These are phyloP conservation scores for Seira sanloemensis DNA, from an alignment of 2,888 invertebrate species.

Conservation along the genomic window DNA sequence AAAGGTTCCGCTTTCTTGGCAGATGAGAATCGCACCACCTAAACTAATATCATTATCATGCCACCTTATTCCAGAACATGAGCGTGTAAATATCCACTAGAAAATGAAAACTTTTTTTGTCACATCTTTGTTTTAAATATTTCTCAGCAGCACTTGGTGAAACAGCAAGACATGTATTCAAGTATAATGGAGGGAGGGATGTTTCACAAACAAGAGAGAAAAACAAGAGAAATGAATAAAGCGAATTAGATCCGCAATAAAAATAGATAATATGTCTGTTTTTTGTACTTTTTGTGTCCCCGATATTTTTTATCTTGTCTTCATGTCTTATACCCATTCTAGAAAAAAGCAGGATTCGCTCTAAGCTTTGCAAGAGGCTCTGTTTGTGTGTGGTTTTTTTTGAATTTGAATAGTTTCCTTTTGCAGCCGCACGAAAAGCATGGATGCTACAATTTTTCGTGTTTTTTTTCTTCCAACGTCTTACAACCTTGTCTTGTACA, in stretches of 20 bases:
- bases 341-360: not conserved
- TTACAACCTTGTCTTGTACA: not conserved
- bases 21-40: too few relatives aligned
- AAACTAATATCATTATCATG: too few relatives aligned
- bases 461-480: not conserved
- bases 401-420: not conserved
- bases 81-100: not conserved
- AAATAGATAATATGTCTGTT: slow-evolving; percentile 41
- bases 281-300: not conserved
- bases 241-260: slow-evolving; percentile 50
- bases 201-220: too few relatives aligned
- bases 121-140: slow-evolving; percentile 15
- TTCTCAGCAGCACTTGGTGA: not conserved
- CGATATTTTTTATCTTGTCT: not conserved
- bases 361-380: too few relatives aligned
- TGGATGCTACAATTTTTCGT: not conserved
- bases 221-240: slow-evolving; percentile 53
- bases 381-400: not conserved
- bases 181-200: slow-evolving; percentile 19
- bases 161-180: not conserved
- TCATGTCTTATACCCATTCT: not conserved
- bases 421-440: not conserved
- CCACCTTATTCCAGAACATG: too few relatives aligned
- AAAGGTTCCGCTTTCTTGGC: too few relatives aligned
- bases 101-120: not conserved